Evolutionary conservation across 2,113 vertebrate genomes (phyloP), one percentile per base, ranked within the genome.

Genomic region (Clarias batrachus): DNA sequence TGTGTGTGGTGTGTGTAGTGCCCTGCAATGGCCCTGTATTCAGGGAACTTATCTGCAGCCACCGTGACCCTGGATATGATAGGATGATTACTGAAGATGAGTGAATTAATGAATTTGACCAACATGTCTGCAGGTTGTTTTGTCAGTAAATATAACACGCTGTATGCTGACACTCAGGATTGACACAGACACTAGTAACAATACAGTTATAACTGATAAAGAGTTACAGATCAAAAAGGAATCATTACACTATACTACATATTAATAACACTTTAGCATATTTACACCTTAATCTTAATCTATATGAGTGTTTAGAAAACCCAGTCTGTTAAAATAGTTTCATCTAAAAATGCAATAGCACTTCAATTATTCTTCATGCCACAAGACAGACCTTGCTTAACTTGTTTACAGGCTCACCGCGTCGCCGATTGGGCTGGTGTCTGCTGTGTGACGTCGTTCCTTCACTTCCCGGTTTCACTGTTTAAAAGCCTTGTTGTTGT

Each of bases 401-500:
- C 13, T 27, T 27, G 37, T 78, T 54, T 56, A 56, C n/a, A 56
- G 7, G n/a, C 74, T 78, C 48, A 17, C n/a, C 30, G 54, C 14
- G 54, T 19, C 16, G 14, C n/a, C 76, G 8, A 7, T 78, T 14
- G 3, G 17, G 27, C 27, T 21, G 0, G 27, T 4, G 56, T 60
- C 78, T 33, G 57, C 78, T 14, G 57, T 25, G 57, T 62, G 19
- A 37, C 21, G 30, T 23, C 14, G 9, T 62, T 62, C 57, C 78
- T 41, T 25, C 30, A 62, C 3, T 81, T 78, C 52, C 37, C 11
- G 8, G 14, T 25, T 52, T n/a, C 23, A 14, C 73, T 1, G 27
- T 37, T 2, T 70, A 41, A 80, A 68, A 52, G 65, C 65, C 33
- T 79, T 59, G 87, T 63, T 83, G 62, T 81, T 27, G 60, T 63